These are phyloP conservation scores for Cylloceria caligata DNA, from an alignment of 2,888 invertebrate genomes.

Conservation along the genomic window DNA sequence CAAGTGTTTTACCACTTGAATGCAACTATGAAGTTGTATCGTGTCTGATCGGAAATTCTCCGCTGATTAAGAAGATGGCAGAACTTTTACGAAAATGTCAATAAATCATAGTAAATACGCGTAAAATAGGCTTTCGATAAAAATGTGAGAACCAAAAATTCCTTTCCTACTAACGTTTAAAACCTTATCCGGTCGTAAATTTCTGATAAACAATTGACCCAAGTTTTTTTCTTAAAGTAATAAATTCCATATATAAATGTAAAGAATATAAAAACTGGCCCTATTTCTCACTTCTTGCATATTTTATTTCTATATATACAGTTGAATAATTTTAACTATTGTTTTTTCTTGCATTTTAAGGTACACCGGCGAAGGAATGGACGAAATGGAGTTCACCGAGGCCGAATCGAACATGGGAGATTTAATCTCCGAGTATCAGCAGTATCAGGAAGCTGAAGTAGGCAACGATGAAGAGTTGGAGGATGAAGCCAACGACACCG, in stretches of 20 bases:
- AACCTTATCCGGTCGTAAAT: background rate
- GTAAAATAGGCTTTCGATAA: too few species aligned
- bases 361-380: slow-evolving; percentile 99
- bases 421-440: slow-evolving; percentile 95
- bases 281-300: background rate
- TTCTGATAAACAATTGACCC: background rate
- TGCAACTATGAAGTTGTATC: too few species aligned
- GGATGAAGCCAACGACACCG: slow-evolving; percentile 85
- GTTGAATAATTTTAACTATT: background rate
- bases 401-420: slow-evolving; percentile 98
- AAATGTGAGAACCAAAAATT: background rate
- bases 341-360: slow-evolving; percentile 78
- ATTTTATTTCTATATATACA: background rate
- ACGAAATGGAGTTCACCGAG: slow-evolving; percentile 98
- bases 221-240: background rate
- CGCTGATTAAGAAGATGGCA: too few species aligned
- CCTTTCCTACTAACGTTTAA: background rate
- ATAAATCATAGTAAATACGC: too few species aligned
- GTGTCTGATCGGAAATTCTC: too few species aligned
- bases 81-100: too few species aligned
- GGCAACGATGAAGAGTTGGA: slow-evolving; percentile 93
- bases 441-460: slow-evolving; percentile 95
- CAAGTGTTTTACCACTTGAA: too few species aligned
- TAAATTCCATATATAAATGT: background rate
- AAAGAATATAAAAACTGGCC: background rate